Evolutionary conservation across 2,888 invertebrate genomes (phyloP).

Genomic region (Dioctria linearis): DNA sequence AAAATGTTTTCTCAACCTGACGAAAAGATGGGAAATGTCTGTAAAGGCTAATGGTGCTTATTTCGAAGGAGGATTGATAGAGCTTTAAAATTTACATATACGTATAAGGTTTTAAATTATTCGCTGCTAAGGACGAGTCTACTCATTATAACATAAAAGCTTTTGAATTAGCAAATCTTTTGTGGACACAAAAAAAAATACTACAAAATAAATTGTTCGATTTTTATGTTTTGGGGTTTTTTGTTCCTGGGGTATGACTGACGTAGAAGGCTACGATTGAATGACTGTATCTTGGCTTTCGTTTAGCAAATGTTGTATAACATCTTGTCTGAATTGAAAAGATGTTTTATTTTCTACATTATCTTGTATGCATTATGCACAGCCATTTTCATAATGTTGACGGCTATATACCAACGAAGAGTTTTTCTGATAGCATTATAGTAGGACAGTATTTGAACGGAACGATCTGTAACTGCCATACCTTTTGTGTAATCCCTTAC

Average conservation of each 20-base stretch:
- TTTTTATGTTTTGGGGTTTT: constrained; percentile 7
- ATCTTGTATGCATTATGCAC: background rate
- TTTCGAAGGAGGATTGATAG: too few species aligned
- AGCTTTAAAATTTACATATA: too few species aligned
- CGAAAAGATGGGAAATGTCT: too few species aligned
- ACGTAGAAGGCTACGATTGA: background rate
- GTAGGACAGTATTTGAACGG: constrained; percentile 22
- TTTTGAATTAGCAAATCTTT: too few species aligned
- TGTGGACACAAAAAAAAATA: too few species aligned
- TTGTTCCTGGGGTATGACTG: background rate
- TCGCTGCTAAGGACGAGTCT: too few species aligned
- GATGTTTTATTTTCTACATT: constrained; percentile 9
- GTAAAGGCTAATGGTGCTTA: too few species aligned
- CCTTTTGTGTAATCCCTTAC: constrained; percentile 52
- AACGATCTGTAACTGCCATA: constrained; percentile 12
- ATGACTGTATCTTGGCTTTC: constrained; percentile 12
- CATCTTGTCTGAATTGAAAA: constrained; percentile 9
- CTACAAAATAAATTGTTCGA: too few species aligned
- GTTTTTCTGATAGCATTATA: background rate
- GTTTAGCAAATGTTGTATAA: constrained; percentile 10
- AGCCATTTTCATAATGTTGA: background rate
- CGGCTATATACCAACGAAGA: constrained; percentile 11
- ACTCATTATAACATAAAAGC: too few species aligned
- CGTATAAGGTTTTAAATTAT: too few species aligned
- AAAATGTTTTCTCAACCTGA: too few species aligned